Conservation (phyloP, 2,797 vertebrate species). For the Podarcis lilfordi region DNA sequence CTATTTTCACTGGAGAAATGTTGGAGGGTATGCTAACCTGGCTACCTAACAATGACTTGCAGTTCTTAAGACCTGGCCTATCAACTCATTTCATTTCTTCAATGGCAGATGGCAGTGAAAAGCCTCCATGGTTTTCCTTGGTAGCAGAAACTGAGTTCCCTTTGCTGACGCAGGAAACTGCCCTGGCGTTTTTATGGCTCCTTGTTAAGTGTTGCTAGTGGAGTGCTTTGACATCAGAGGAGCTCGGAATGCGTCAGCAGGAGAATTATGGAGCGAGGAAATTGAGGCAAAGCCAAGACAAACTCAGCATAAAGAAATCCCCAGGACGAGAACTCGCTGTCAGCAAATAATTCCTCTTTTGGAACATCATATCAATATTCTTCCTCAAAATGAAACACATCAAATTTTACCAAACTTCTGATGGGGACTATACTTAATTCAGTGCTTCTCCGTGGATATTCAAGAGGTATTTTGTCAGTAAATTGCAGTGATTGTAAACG, state of each 20-base stretch:
- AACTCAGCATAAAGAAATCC: conserved; percentile 17
- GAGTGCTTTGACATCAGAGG: conserved; percentile 17
- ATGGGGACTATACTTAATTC: background rate
- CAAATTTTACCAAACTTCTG: background rate
- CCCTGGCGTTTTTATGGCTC: conserved; percentile 1
- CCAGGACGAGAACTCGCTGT: background rate
- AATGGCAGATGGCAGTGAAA: background rate
- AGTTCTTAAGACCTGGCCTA: background rate
- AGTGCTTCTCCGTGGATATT: background rate
- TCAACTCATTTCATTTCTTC: background rate
- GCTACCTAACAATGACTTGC: background rate
- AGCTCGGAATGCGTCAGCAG: background rate
- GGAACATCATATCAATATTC: background rate
- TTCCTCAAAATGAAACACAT: conserved; percentile 1
- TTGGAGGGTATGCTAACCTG: too few species aligned
- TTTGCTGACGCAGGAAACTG: background rate
- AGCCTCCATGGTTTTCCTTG: background rate
- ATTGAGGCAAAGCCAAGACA: background rate
- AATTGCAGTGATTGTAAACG: background rate
- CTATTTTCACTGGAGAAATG: too few species aligned
- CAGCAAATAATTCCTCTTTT: conserved; percentile 1
- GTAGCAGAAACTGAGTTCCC: background rate
- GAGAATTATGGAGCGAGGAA: conserved; percentile 6
- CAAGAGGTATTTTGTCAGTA: background rate
- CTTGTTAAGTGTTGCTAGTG: background rate